Conservation (phyloP, 2,888 invertebrate species). For the Endomychus coccineus region DNA sequence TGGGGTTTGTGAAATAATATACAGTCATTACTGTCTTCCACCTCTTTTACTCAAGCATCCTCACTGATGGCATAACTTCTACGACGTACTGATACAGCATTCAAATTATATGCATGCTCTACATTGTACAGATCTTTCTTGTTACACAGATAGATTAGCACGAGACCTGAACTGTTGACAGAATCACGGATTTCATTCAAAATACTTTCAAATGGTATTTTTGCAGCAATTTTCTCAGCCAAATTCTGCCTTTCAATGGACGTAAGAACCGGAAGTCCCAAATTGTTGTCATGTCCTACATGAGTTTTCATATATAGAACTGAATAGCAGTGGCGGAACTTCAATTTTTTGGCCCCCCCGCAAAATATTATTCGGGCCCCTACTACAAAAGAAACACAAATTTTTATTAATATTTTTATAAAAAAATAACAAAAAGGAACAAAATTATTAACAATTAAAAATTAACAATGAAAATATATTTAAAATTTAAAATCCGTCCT, state of each 20-base stretch:
- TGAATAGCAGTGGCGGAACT: too few species aligned
- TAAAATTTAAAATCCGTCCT: too few species aligned
- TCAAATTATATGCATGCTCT: too few species aligned
- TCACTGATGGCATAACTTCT: slow-evolving; percentile 4
- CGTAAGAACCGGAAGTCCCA: background rate
- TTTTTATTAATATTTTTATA: too few species aligned
- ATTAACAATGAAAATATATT: too few species aligned
- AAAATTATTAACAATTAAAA: too few species aligned
- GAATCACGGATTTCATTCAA: slow-evolving; percentile 8
- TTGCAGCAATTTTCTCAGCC: slow-evolving; percentile 7
- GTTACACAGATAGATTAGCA: background rate
- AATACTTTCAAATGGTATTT: slow-evolving; percentile 5
- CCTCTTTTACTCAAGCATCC: slow-evolving; percentile 4
- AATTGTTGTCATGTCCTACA: slow-evolving; percentile 8
- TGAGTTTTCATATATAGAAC: slow-evolving; percentile 8
- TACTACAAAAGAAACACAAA: too few species aligned
- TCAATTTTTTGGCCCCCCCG: too few species aligned
- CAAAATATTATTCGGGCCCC: too few species aligned
- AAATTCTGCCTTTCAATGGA: background rate
- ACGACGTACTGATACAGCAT: too few species aligned
- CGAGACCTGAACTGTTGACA: slow-evolving; percentile 1
- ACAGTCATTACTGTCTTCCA: background rate
- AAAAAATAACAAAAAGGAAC: too few species aligned
- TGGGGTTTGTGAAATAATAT: slow-evolving; percentile 6
- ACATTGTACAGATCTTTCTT: slow-evolving; percentile 10